These are phyloP conservation scores for Terrapene triunguis DNA, from an alignment of 2,113 vertebrate genomes.

Conservation along the genomic window DNA sequence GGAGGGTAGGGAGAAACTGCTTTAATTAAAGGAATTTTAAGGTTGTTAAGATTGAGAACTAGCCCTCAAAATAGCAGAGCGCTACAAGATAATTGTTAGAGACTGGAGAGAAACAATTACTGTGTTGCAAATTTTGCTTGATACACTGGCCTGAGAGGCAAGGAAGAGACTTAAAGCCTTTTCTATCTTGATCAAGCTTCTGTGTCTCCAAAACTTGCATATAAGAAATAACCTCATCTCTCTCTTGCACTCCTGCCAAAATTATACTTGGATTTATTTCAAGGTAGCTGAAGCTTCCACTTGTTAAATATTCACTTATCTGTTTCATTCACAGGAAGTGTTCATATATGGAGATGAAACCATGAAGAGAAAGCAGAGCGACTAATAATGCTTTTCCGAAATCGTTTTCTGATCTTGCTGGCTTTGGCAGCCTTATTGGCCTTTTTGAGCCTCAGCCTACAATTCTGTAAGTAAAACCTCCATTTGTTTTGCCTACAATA, in stretches of 20 bases:
- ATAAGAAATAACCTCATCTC: not conserved
- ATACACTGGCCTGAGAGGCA: not conserved
- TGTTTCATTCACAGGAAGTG: constrained; percentile 64
- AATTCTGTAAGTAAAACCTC: constrained; percentile 89
- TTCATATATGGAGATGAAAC: constrained; percentile 65
- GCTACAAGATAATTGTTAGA: not conserved
- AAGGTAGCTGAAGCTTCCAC: not conserved
- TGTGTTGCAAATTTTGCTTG: not conserved
- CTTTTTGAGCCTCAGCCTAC: constrained; percentile 93
- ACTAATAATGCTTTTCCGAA: constrained; percentile 94
- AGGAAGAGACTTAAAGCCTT: not conserved
- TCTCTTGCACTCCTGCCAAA: not conserved
- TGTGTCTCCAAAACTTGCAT: not conserved
- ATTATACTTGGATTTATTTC: not conserved
- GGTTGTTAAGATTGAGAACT: not conserved
- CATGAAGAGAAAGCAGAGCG: constrained; percentile 88
- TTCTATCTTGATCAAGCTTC: not conserved
- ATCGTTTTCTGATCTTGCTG: constrained; percentile 94
- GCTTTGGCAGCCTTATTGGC: constrained; percentile 90
- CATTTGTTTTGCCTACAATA: not conserved
- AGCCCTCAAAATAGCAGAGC: not conserved
- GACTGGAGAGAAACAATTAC: not conserved
- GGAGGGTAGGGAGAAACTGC: not conserved
- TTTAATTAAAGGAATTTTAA: not conserved
- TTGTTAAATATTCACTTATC: constrained; percentile 12